A percentile compares a stretch with the other conserved stretches of the same genome.
These are phyloP conservation scores for Corvus hawaiiensis DNA, from an alignment of 2,113 vertebrate genomes.

Conservation along the genomic window DNA sequence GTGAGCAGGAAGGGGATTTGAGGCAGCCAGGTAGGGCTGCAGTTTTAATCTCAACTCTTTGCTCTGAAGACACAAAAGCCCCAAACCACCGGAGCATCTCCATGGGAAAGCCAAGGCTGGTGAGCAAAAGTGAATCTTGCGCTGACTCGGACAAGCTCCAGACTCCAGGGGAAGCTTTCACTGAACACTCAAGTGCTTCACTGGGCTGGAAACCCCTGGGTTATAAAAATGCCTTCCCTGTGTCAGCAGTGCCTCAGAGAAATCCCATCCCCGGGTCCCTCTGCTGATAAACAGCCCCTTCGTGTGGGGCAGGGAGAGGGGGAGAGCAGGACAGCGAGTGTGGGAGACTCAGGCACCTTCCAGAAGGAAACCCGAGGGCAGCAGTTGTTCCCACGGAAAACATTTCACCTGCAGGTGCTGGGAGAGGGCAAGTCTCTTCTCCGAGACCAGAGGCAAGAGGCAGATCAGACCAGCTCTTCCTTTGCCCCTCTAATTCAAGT, in stretches of 20 bases:
- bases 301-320: not conserved
- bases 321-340: not conserved
- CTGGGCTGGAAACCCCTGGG: not conserved
- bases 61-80: not conserved
- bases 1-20: not conserved
- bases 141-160: not conserved
- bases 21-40: not conserved
- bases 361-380: slow-evolving; percentile 44
- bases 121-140: not conserved
- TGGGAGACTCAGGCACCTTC: slow-evolving; percentile 36
- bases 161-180: slow-evolving; percentile 26
- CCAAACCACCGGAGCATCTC: not conserved
- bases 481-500: slow-evolving; percentile 62
- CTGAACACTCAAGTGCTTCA: not conserved
- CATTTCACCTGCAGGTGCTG: slow-evolving; percentile 55
- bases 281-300: not conserved
- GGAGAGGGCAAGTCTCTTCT: slow-evolving; percentile 56
- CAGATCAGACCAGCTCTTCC: slow-evolving; percentile 57
- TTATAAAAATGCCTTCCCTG: not conserved
- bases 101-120: not conserved
- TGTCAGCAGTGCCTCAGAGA: not conserved
- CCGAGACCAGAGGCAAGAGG: slow-evolving; percentile 59
- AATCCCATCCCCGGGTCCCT: not conserved
- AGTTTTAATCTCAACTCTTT: not conserved
- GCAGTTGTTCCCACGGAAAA: slow-evolving; percentile 59